Evolutionary conservation across 1,140 invertebrate species (phyloP).

Genomic region (Bombus superbus): DNA sequence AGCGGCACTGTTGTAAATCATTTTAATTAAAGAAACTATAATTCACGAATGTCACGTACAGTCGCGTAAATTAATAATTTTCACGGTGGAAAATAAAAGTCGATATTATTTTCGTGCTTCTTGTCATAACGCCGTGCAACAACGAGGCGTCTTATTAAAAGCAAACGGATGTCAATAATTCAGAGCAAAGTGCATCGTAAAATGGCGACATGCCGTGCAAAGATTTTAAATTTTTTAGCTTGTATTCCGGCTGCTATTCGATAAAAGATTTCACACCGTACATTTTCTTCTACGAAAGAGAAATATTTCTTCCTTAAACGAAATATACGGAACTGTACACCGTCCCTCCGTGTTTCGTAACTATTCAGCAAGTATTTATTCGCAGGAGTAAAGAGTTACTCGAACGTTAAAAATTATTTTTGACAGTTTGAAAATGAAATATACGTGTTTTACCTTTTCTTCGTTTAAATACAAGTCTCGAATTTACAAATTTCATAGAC

Average conservation of each 20-base stretch:
- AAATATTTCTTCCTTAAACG: background rate
- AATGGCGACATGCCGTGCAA: background rate
- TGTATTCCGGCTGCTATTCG: too few species aligned
- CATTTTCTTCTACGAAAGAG: background rate
- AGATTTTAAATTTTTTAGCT: conserved; percentile 21
- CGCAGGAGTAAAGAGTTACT: background rate
- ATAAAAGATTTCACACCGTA: background rate
- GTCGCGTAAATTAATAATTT: background rate
- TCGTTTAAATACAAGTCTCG: too few species aligned
- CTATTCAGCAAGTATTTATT: background rate
- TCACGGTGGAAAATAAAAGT: background rate
- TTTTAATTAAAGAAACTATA: conserved; percentile 16
- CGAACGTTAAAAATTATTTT: background rate
- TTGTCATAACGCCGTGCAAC: background rate
- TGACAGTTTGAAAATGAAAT: background rate
- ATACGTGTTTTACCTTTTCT: too few species aligned
- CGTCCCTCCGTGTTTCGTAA: background rate
- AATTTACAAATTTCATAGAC: too few species aligned
- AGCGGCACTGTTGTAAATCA: background rate
- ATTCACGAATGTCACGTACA: background rate
- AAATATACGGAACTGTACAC: background rate
- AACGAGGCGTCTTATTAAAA: conserved; percentile 17
- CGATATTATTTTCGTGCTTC: background rate
- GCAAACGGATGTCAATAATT: background rate
- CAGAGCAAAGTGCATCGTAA: background rate